Evolutionary conservation across 1,140 invertebrate species (phyloP).

Genomic region (Cyclargus thomasi): DNA sequence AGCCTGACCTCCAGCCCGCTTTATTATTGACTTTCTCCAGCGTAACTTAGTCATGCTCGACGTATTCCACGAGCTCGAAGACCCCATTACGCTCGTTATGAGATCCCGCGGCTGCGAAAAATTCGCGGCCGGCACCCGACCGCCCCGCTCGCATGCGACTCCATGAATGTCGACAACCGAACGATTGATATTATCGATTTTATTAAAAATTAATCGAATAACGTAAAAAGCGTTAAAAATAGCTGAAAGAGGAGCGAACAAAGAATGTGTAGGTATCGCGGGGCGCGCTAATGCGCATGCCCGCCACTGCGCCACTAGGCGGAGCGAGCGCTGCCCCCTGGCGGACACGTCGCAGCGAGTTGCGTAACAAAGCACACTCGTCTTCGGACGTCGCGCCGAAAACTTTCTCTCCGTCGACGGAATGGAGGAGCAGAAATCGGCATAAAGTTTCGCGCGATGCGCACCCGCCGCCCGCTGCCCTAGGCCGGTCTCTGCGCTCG

Average conservation of each 20-base stretch:
- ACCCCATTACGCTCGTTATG: neutral
- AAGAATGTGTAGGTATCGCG: conserved; percentile 20
- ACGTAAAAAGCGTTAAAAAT: conserved; percentile 16
- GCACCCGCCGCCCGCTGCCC: conserved; percentile 27
- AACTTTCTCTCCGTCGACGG: conserved; percentile 57
- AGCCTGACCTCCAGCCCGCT: conserved; percentile 47
- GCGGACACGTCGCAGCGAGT: conserved; percentile 63
- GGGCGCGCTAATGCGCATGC: conserved; percentile 56
- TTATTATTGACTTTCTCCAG: conserved; percentile 55
- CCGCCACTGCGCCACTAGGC: conserved; percentile 65
- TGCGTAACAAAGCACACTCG: conserved; percentile 72
- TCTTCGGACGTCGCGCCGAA: conserved; percentile 53
- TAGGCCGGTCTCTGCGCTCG: neutral
- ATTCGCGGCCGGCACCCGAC: neutral
- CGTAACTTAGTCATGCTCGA: conserved; percentile 19
- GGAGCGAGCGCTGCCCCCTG: conserved; percentile 56
- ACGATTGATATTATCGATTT: conserved; percentile 2
- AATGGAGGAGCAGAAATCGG: conserved; percentile 54
- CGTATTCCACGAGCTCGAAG: neutral
- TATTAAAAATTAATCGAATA: conserved; percentile 16
- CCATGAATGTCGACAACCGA: neutral
- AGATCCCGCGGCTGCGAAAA: neutral
- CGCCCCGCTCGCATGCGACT: neutral
- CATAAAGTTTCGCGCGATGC: conserved; percentile 62
- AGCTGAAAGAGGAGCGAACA: conserved; percentile 22